These are phyloP conservation scores for Diprion similis DNA, from an alignment of 1,140 invertebrate species.

Conservation along the genomic window DNA sequence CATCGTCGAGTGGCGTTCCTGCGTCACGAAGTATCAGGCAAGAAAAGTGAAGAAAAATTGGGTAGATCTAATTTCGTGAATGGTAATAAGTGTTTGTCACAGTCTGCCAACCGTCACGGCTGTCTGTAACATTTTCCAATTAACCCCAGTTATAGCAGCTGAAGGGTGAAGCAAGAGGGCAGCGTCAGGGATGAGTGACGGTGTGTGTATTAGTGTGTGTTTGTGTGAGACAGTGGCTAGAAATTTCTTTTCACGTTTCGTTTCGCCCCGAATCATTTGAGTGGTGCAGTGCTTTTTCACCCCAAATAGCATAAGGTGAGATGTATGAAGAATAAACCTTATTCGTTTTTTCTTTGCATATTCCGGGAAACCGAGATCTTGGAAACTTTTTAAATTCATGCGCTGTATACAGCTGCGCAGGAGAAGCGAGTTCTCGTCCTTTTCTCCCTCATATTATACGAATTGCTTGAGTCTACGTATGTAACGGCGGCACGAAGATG, in stretches of 20 bases:
- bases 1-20: not conserved
- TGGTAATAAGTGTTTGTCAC: slow-evolving; percentile 7
- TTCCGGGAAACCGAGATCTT: too few relatives aligned
- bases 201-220: not conserved
- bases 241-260: not conserved
- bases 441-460: too few relatives aligned
- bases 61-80: not conserved
- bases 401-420: too few relatives aligned
- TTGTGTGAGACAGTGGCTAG: not conserved
- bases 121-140: slow-evolving; percentile 6
- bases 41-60: not conserved
- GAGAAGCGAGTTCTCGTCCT: too few relatives aligned
- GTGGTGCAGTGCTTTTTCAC: not conserved
- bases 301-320: not conserved
- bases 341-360: too few relatives aligned
- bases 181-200: not conserved
- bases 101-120: slow-evolving; percentile 4
- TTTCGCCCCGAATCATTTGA: not conserved
- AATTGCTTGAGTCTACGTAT: too few relatives aligned
- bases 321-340: not conserved
- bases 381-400: too few relatives aligned
- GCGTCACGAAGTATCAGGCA: not conserved
- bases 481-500: too few relatives aligned
- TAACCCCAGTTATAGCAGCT: slow-evolving; percentile 1
- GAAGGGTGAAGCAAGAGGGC: not conserved